Evolutionary conservation across 2,113 vertebrate genomes (phyloP), one percentile per base, ranked within the genome.

Genomic region (Ranitomeya variabilis): DNA sequence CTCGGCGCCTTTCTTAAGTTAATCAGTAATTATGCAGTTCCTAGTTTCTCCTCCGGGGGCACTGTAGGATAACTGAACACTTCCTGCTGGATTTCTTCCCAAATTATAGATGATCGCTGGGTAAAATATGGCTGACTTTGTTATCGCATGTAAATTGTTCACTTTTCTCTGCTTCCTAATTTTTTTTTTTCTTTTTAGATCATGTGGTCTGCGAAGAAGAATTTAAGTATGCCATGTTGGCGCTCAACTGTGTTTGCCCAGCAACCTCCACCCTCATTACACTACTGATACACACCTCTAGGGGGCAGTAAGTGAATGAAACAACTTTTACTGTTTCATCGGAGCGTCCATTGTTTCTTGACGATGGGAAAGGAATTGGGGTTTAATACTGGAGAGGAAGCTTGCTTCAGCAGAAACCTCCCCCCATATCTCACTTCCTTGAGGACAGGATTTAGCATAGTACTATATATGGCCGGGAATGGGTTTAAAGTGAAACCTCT

Each of bases 151-250:
- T 73, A 14, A 73, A 73, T 5, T 52, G 16, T 51, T 11, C 11
- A 16, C 66, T 31, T 21, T 12, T 51, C 19, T 54, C 16, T 59
- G 23, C n/a, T 59, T 60, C 4, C n/a, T 80, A 55, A 80, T 0
- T 19, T 21, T 31, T 59, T 52, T 18, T 23, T 67, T 45, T 84
- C 11, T 7, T 52, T 80, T 67, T 92, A 96, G 95, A 96, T 93
- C 95, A 96, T 88, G 95, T 96, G 86, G 95, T 96, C 90, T 96
- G 96, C 90, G 96, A 96, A 90, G 96, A 96, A 83, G 96, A 96
- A 94, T 96, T 96, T 91, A 96, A 96, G 90, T 96, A 96, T 3
- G 95, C 96, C 92, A 96, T 96, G 95, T 91, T 96, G 93, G 96
- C 96, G 90, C 92, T 96, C 83, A 96, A 96, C 95, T 96, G 96